Evolutionary conservation across 2,888 invertebrate genomes (phyloP), one percentile per base, ranked within the genome.

Genomic region (Alitta virens): DNA sequence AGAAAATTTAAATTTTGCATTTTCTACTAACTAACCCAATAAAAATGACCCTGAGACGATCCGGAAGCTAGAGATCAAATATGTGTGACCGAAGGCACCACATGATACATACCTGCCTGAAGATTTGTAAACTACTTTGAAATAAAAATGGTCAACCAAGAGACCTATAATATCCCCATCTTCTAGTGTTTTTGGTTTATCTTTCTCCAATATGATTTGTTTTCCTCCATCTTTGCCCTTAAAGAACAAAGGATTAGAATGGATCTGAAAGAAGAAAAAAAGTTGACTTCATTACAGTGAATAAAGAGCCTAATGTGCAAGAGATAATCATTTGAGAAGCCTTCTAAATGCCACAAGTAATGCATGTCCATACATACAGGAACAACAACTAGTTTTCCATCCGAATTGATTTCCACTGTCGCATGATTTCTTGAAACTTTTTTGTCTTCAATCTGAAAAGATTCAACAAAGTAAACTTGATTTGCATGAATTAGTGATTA

Each of bases 401-500:
- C 67, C 62, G 74, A 74, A 42, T 71, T 72, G 7, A 82, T 68
- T 65, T 82, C 82, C 24, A 83, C 69, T 23, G 77, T 71, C 9
- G 82, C 83, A 75, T 83, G 83, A 66, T 79, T 82, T 63, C 83
- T 73, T 1, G 83, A 83, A 12, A 83, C 83, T 67, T 79, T 74
- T 68, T 83, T 83, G 66, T 83, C 83, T 52, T 77, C 72, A 54
- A 83, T 78, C 82, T 83, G 71, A 21, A 72, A 71, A 60, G 5
- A 43, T n/a, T n/a, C n/a, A n/a, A n/a, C n/a, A n/a, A n/a, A n/a
- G n/a, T n/a, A n/a, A n/a, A n/a, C n/a, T n/a, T n/a, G n/a, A n/a
- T n/a, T n/a, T n/a, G n/a, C n/a, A n/a, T n/a, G n/a, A n/a, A n/a
- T n/a, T n/a, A n/a, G n/a, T n/a, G n/a, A n/a, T n/a, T n/a, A n/a